Conservation (phyloP, 2,113 vertebrate species). For the Gadus macrocephalus region DNA sequence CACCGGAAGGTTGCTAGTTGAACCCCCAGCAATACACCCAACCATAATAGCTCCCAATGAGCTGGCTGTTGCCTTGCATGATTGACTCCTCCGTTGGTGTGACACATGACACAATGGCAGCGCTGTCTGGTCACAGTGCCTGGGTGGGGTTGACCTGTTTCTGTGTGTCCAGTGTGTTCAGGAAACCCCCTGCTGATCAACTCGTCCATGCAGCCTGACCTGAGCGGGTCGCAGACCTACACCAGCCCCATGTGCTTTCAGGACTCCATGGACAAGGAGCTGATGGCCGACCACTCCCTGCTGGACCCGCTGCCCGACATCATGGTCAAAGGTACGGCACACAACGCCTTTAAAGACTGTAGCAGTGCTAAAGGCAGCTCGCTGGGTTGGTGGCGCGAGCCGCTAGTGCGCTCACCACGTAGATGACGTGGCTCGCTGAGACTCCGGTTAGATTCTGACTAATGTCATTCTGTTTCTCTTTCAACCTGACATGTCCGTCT, state of each 20-base stretch:
- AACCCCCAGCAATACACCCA: too few species aligned
- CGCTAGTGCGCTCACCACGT: too few species aligned
- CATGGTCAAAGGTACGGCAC: constrained; percentile 81
- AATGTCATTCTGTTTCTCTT: neutral
- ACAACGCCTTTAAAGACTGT: too few species aligned
- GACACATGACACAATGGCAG: too few species aligned
- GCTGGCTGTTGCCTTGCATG: too few species aligned
- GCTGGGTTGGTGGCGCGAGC: neutral
- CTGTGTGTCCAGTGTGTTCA: constrained; percentile 47
- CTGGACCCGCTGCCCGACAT: constrained; percentile 89
- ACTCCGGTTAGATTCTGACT: too few species aligned
- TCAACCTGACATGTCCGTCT: neutral
- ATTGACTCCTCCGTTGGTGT: too few species aligned
- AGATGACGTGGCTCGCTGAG: too few species aligned
- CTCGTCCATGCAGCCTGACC: constrained; percentile 87
- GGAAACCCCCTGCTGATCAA: constrained; percentile 93
- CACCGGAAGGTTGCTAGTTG: too few species aligned
- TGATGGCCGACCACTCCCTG: constrained; percentile 69
- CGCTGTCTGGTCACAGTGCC: too few species aligned
- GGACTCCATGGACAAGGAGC: constrained; percentile 92
- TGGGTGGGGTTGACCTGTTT: too few species aligned
- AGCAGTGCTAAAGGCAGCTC: neutral
- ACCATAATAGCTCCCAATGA: too few species aligned
- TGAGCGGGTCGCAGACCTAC: constrained; percentile 89
- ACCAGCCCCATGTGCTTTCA: constrained; percentile 96